Base-by-base conservation (phyloP, 2,888 invertebrate species). In the Cosmopolites sordidus region DNA sequence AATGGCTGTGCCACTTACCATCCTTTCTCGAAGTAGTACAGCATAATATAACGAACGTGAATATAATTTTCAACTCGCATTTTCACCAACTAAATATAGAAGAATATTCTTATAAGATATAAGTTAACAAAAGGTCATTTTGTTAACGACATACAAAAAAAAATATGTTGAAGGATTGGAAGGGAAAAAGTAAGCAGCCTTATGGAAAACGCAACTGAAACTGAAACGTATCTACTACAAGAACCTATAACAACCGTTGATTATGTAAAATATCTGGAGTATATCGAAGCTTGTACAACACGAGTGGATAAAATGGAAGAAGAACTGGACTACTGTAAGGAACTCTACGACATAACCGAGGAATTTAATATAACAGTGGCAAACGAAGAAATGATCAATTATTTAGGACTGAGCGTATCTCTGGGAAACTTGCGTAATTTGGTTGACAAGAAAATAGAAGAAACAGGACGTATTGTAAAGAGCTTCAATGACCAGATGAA, bases 291-390 rank as follows among this genome's bases (percentile, higher is more conserved):
- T 2, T 76, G 86, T 9, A 82, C 83, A 59, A 69, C 76, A 1
- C 1, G 79, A 84, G 81, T 92, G 47, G 83, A 84, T 16, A 75
- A 75, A 16, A 78, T 94, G 65, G 90, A 92, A 67, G 76, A 79
- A 41, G 79, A 83, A 22, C 75, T 91, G 3, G 89, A 90, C 67
- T 88, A 92, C 68, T 82, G 89, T 4, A 86, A 89, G 60, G 90
- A 93, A 65, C 73, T 92, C 52, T 89, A 92, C 67, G 87, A 92
- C 59, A 79, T 92, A 2, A 88, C 91, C 75, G 89, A 90, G 52
- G 86, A 89, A 66, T 92, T 84, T 69, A 74, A 79, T 17, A 87
- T 93, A 51, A 78, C 81, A 0, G 81, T 88, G 45, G 81, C 86
- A 1, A 80, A 83, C 0, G 88, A 90, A 46, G 89, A 90, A 59